Conservation (phyloP, 2,888 invertebrate genomes). For the Ectemnius cavifrons region DNA sequence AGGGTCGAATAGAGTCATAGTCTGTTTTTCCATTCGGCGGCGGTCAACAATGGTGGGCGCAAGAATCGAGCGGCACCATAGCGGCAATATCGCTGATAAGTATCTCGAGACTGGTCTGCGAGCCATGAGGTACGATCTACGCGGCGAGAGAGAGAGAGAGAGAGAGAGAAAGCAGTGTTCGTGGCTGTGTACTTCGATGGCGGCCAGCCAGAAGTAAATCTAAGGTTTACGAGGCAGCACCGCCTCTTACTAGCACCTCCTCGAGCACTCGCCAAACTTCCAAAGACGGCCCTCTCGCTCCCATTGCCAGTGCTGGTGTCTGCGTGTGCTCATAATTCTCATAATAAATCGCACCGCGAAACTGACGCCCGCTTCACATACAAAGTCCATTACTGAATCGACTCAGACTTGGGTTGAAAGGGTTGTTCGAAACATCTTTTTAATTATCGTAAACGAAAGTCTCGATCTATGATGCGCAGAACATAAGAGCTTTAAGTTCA, state of each 20-base stretch:
- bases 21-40: no score
- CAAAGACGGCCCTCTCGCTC: conserved; percentile 50
- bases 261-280: conserved; percentile 74
- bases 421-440: no score
- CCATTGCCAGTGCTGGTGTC: conserved; percentile 27
- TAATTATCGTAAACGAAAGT: no score
- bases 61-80: conserved; percentile 55
- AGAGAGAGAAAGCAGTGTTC: no score
- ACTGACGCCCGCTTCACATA: conserved; percentile 59
- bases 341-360: conserved; percentile 75
- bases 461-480: no score
- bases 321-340: conserved; percentile 73
- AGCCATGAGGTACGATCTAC: conserved; percentile 60
- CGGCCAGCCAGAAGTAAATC: conserved; percentile 78
- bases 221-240: conserved; percentile 78
- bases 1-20: no score
- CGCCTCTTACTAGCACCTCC: conserved; percentile 79
- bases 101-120: conserved; percentile 72
- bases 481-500: no score
- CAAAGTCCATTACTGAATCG: conserved; percentile 55
- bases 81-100: conserved; percentile 73
- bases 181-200: conserved; percentile 73
- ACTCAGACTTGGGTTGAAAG: conserved; percentile 27
- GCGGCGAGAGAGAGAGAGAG: conserved; percentile 30
- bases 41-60: conserved; percentile 37